Conservation (phyloP, 2,888 invertebrate species). For the Diaphora mendica region DNA sequence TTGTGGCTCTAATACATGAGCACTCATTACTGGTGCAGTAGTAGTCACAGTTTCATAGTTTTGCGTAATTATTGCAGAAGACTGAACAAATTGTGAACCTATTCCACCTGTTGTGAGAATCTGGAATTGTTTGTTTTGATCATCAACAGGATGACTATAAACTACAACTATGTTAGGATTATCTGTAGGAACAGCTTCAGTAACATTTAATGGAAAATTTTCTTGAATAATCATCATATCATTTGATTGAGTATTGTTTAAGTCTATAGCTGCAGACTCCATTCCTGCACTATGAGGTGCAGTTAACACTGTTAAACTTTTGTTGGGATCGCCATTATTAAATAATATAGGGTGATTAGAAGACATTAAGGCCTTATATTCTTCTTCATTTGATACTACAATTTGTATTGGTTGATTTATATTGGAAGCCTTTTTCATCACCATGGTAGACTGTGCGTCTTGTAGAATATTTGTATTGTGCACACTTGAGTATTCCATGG, state of each 20-base stretch:
- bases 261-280: slow-evolving; percentile 68
- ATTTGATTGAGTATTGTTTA: slow-evolving; percentile 85
- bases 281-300: slow-evolving; percentile 65
- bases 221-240: slow-evolving; percentile 88
- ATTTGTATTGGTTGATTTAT: slow-evolving; percentile 79
- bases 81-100: slow-evolving; percentile 74
- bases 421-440: slow-evolving; percentile 67
- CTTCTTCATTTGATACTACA: slow-evolving; percentile 83
- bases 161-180: slow-evolving; percentile 88
- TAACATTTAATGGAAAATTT: slow-evolving; percentile 85
- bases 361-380: slow-evolving; percentile 80
- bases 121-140: slow-evolving; percentile 85
- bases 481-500: slow-evolving; percentile 64
- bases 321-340: slow-evolving; percentile 72
- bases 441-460: slow-evolving; percentile 60
- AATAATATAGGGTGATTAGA: slow-evolving; percentile 80
- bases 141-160: slow-evolving; percentile 87
- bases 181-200: slow-evolving; percentile 77
- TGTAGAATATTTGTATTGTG: slow-evolving; percentile 56
- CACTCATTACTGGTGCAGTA: slow-evolving; percentile 79
- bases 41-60: slow-evolving; percentile 78
- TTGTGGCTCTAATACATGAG: slow-evolving; percentile 69
- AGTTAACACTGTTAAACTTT: slow-evolving; percentile 75
- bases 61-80: slow-evolving; percentile 77
- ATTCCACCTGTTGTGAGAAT: slow-evolving; percentile 73